Evolutionary conservation across 2,888 invertebrate genomes (phyloP), one percentile per base, ranked within the genome.

Genomic region (Bombylius major): DNA sequence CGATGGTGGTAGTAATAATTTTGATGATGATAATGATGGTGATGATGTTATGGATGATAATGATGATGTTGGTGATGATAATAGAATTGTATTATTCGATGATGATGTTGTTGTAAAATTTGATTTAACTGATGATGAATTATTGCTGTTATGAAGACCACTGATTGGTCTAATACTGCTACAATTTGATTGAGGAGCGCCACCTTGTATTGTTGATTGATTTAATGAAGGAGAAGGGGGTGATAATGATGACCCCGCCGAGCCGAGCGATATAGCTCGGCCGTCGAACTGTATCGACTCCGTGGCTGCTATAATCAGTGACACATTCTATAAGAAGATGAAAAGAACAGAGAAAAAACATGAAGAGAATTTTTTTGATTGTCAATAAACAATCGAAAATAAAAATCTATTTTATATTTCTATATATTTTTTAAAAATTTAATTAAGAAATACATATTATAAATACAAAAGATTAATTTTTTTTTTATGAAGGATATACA

Each of bases 261-360:
- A 51, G 55, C 64, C 62, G 62, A 62, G 63, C 62, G 56, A 47
- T 55, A 60, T 47, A 58, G 63, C 63, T 62, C 63, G 63, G 62
- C 62, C 59, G 62, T 64, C 62, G 61, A 64, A 62, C 54, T 62
- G 58, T 61, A 62, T 64, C 63, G 63, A 62, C 62, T 64, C 63
- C 63, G 63, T 64, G 62, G 62, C 61, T 60, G 59, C 51, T 46
- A 58, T 55, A 58, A 56, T 62, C 61, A 62, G 56, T 60, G 56
- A 58, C 60, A 55, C 62, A 62, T 62, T 61, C 62, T 62, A 56
- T 6, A 59, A 34, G 14, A 55, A 56, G 32, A 44, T 45, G 31
- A 50, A 50, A 50, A 56, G 44, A 53, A 48, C 36, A 55, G 9
- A 45, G n/a, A 39, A 14, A 14, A 42, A 11, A 42, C 11, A 11